Evolutionary conservation across 1,140 invertebrate genomes (phyloP), one percentile per base, ranked within the genome.

Genomic region (Belonocnema kinseyi): DNA sequence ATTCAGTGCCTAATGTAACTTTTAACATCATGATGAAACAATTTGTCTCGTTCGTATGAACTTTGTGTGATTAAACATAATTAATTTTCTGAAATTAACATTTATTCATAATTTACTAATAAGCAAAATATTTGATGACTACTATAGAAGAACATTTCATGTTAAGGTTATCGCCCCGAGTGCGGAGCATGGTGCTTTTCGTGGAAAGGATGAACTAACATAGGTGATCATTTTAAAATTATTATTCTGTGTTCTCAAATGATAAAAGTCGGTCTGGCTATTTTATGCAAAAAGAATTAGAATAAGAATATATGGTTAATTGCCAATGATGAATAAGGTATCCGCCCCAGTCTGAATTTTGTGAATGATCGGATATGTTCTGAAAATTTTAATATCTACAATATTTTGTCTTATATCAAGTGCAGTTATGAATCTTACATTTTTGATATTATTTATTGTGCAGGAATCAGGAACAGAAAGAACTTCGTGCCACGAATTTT

Each of bases 11-110:
- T 66, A 40, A 40, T 46, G 7, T 5, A 46, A 46, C 8, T 10
- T n/a, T 11, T 46, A 7, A 46, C 7, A 66, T 46, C 7, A 66
- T 66, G 61, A 66, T 66, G 61, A 66, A 66, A 66, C 12, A 16
- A 16, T n/a, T 66, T 14, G 61, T 66, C 61, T 66, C 61, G 61
- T 66, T 66, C 61, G 61, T 66, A 66, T 66, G 61, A 66, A 66
- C 40, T 40, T 66, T n/a, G 5, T 3, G n/a, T 66, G 61, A 66
- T 66, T 66, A 66, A 16, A 10, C 16, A 40, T 46, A 10, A 11
- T 0, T 1, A 8, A 33, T 66, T 7, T 16, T 46, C 61, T 66
- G 61, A 66, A n/a, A 46, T 40, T n/a, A 11, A 13, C 13, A 14
- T 33, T 8, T n/a, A 5, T 10, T 66, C 33, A 7, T 26, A 33